Base-by-base conservation (phyloP, 2,113 vertebrate genomes). In the Lepisosteus oculatus region DNA sequence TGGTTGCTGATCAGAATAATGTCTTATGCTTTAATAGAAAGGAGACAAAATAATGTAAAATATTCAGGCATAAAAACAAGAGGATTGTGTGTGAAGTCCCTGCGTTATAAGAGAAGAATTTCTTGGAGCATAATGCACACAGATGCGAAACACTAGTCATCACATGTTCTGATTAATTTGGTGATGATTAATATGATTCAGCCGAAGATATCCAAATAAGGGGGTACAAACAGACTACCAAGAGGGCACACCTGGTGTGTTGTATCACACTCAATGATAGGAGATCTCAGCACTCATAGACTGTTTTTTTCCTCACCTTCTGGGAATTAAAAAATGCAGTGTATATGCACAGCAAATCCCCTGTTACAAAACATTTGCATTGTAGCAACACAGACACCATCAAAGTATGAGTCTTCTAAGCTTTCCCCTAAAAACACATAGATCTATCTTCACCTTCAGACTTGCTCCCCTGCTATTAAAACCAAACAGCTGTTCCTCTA, bases 161-260 rank as follows among this genome's bases (percentile, higher is more conserved):
- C 43, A 54, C 78, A 56, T 67, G 80, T 70, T 71, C 88, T 87
- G 88, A 90, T 92, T 91, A 91, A 91, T 88, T 90, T 86, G 85
- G 89, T 87, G 91, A 88, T 89, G 91, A 92, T 86, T 83, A 91
- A 93, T 88, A 79, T 43, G 80, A 81, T 81, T 87, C 89, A 90
- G 88, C 90, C 72, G 87, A 85, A 85, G 84, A 85, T 84, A 85
- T 87, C 84, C 84, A 79, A 78, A 77, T 41, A 79, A 80, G 74
- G 45, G 14, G 77, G 78, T 83, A 83, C 80, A 80, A 81, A 81
- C 78, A 70, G 75, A 4, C 57, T 59, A 13, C 57, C 57, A 75
- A 78, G 78, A 29, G 83, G 72, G 8, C 85, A 86, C 91, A 93
- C 90, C 91, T 93, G 91, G 84, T 57, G 77, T 79, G 80, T 78